Evolutionary conservation across 1,140 invertebrate species (phyloP).

Genomic region (Campodea augens): DNA sequence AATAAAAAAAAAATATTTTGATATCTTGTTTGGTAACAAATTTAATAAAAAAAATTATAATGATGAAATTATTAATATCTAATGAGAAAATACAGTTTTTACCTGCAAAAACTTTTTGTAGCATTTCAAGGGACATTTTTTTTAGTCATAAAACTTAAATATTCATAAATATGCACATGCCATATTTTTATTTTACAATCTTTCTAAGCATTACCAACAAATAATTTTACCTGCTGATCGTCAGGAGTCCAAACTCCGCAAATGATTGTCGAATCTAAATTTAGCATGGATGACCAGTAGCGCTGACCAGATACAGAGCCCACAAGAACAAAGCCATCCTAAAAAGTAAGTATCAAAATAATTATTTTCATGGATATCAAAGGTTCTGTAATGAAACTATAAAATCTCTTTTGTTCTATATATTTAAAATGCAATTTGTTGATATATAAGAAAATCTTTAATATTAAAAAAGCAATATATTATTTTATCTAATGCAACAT

Average conservation of each 20-base stretch:
- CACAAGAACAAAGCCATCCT: conserved; percentile 89
- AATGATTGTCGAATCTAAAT: conserved; percentile 77
- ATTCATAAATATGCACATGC: too few species aligned
- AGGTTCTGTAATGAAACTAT: too few species aligned
- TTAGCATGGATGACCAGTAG: conserved; percentile 96
- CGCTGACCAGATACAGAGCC: conserved; percentile 91
- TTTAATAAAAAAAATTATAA: too few species aligned
- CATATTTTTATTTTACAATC: background rate
- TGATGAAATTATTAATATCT: conserved; percentile 4
- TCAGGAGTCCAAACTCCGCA: conserved; percentile 96
- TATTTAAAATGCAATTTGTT: background rate
- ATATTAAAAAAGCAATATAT: background rate
- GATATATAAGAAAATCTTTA: background rate
- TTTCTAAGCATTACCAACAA: background rate
- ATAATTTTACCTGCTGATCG: conserved; percentile 56
- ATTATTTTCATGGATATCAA: too few species aligned
- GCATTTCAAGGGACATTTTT: background rate
- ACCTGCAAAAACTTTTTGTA: background rate
- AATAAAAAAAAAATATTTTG: too few species aligned
- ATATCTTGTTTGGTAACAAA: too few species aligned
- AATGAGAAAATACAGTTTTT: background rate
- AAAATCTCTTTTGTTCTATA: conserved; percentile 1
- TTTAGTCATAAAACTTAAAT: background rate
- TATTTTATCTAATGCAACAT: too few species aligned
- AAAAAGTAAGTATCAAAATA: conserved; percentile 18